Evolutionary conservation across 1,140 invertebrate species (phyloP).

Genomic region (Chionoecetes opilio): DNA sequence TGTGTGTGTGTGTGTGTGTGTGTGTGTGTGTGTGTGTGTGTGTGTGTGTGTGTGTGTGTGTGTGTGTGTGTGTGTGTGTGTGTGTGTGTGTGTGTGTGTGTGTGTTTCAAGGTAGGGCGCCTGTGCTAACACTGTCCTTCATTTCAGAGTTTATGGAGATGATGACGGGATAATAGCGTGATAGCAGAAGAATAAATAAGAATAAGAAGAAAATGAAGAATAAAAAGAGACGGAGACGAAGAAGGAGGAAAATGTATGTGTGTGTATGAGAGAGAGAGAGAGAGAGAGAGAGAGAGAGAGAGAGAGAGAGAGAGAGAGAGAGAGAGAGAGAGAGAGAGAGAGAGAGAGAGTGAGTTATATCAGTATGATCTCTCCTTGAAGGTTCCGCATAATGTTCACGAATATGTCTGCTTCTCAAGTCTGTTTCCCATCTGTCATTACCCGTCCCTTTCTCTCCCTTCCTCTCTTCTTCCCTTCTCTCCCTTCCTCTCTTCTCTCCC

Average conservation of each 20-base stretch:
- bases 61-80: conserved; percentile 60
- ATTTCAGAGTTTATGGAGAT: conserved; percentile 20
- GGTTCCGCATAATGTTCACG: background rate
- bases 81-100: conserved; percentile 59
- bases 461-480: too few species aligned
- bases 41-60: too few species aligned
- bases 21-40: conserved; percentile 49
- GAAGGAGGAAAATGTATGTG: background rate
- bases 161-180: background rate
- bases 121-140: background rate
- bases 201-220: too few species aligned
- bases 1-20: conserved; percentile 46
- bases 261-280: background rate
- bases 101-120: background rate
- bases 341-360: background rate
- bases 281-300: too few species aligned
- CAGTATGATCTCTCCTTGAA: background rate
- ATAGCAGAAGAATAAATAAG: background rate
- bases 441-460: background rate
- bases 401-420: background rate
- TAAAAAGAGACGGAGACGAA: background rate
- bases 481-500: background rate
- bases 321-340: too few species aligned
- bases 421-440: background rate
- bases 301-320: too few species aligned